Base-by-base conservation (phyloP, 2,797 vertebrate genomes). In the Cephalopachus bancanus region DNA sequence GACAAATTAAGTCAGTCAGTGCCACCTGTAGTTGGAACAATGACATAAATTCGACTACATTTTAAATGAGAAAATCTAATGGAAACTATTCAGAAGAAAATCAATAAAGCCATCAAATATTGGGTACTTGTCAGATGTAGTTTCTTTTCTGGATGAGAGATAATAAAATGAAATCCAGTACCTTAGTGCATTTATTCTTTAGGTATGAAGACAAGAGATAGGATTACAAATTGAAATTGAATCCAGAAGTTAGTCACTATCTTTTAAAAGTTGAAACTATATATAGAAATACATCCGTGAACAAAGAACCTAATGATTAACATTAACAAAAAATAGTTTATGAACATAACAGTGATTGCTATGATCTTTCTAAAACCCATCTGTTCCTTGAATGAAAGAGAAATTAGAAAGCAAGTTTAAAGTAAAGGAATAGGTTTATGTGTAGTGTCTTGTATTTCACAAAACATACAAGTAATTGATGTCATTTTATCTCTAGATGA, bases 1-100 rank as follows among this genome's bases (percentile, higher is more conserved):
- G 76, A 93, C 49, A 83, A 95, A 90, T 94, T 93, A 94, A 94
- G 89, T 95, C 78, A 95, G 81, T 95, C 85, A 33, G 64, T 97
- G 96, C 91, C 95, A 97, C 94, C 91, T 97, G 94, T 83, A 95
- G 83, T 85, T 92, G 22, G 79, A 96, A 95, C 57, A 60, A 2
- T 81, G 81, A 90, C 72, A 91, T 85, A 87, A 89, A 79, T 91
- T n/a, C 83, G 92, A 67, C 6, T 10, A 4, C 62, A 28, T 28
- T 53, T 94, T 89, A 91, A 75, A 87, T 24, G 72, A 92, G 17
- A 72, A 93, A 92, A 74, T 83, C 22, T 88, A 83, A 64, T 9
- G 37, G 75, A 83, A 78, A 93, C 26, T 83, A 1, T 67, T 86
- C 20, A 57, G 76, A 94, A 90, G 37, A 59, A 97, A 97, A 64